These are phyloP conservation scores for Agrotis segetum DNA, from an alignment of 2,888 invertebrate genomes.

Conservation along the genomic window DNA sequence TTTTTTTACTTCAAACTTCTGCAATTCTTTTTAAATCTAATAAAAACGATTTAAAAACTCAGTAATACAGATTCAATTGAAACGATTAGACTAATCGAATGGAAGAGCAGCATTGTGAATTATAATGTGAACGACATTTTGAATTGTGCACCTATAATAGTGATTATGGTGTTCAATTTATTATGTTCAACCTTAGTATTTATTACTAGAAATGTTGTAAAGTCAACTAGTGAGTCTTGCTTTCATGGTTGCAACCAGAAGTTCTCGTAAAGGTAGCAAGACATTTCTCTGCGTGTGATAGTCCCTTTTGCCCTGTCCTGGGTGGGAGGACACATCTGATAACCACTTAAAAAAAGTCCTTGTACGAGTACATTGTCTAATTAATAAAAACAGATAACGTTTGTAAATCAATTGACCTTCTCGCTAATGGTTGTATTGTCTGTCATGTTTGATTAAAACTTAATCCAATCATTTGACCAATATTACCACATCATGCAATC, in stretches of 20 bases:
- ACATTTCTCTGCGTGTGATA: too few relatives aligned
- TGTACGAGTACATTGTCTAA: slow-evolving; percentile 7
- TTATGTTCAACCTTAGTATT: background rate
- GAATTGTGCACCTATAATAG: background rate
- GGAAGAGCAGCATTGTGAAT: slow-evolving; percentile 7
- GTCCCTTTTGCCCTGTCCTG: too few relatives aligned
- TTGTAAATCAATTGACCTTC: slow-evolving; percentile 60
- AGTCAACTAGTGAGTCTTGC: too few relatives aligned
- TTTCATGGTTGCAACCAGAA: too few relatives aligned
- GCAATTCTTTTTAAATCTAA: background rate
- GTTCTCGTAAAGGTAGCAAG: too few relatives aligned
- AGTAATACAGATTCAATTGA: slow-evolving; percentile 8
- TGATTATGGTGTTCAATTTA: background rate
- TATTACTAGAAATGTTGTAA: too few relatives aligned
- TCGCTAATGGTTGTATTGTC: slow-evolving; percentile 55
- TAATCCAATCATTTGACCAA: slow-evolving; percentile 31
- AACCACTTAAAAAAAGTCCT: too few relatives aligned
- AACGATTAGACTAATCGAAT: slow-evolving; percentile 32
- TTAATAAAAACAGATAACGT: slow-evolving; percentile 44
- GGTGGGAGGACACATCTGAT: too few relatives aligned
- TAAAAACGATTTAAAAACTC: background rate
- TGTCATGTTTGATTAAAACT: slow-evolving; percentile 48
- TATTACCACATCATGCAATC: slow-evolving; percentile 37
- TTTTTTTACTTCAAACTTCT: too few relatives aligned
- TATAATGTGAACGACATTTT: background rate